phyloP scores from a whole-genome alignment of 2,888 invertebrate species.

The Melieria omissa region DNA sequence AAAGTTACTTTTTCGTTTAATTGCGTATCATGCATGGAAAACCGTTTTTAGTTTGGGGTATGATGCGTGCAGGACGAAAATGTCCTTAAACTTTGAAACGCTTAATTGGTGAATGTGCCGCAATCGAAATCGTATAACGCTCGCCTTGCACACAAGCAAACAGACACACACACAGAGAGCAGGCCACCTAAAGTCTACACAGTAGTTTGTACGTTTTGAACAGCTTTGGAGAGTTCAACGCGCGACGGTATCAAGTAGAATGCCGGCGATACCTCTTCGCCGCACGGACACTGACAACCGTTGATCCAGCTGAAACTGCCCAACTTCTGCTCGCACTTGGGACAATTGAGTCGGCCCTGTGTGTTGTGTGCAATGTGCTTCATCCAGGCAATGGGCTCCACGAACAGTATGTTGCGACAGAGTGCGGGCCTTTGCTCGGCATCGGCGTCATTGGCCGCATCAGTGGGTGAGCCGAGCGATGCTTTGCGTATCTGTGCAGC shows the following conservation, averaged over 20 bases:
- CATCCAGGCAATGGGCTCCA: conserved; percentile 94
- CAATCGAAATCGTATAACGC: neutral
- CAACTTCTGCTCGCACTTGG: conserved; percentile 85
- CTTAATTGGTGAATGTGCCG: too few species aligned
- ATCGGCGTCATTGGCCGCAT: neutral
- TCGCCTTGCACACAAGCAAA: neutral
- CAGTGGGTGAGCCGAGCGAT: conserved; percentile 47
- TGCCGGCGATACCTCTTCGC: conserved; percentile 88
- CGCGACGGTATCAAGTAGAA: conserved; percentile 92
- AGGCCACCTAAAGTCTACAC: conserved; percentile 66
- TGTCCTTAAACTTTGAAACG: neutral
- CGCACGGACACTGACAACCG: conserved; percentile 92
- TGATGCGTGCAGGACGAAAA: too few species aligned
- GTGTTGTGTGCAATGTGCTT: conserved; percentile 74
- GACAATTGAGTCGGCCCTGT: conserved; percentile 87
- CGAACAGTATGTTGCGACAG: conserved; percentile 83
- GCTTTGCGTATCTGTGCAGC: conserved; percentile 57
- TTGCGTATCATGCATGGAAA: neutral
- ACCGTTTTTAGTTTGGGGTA: too few species aligned
- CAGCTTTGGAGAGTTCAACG: conserved; percentile 89
- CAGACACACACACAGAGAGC: neutral
- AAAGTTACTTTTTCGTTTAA: conserved; percentile 10
- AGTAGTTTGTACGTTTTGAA: conserved; percentile 88
- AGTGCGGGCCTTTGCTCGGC: conserved; percentile 41
- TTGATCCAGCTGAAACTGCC: conserved; percentile 93